phyloP scores from a whole-genome alignment of 2,888 invertebrate species.

The Lathronympha strigana region DNA sequence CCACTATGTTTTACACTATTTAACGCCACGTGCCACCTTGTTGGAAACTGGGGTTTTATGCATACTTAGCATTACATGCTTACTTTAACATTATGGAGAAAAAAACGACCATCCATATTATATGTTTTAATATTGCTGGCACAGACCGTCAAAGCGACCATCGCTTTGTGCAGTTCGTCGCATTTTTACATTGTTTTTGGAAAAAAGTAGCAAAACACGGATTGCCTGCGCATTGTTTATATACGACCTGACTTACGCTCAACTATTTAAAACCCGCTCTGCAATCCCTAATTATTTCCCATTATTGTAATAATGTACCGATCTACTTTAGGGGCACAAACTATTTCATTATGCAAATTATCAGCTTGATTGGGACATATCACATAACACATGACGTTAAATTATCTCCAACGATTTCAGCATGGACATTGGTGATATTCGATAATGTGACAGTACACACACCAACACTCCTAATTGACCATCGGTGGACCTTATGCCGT shows the following conservation, averaged over 20 bases:
- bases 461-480: too few species aligned
- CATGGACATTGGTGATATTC: not conserved
- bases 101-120: not conserved
- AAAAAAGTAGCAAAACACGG: not conserved
- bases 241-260: not conserved
- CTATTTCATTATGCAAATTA: conserved; percentile 14
- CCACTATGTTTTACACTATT: not conserved
- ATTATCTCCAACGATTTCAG: conserved; percentile 2
- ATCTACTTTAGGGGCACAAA: not conserved
- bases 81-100: too few species aligned
- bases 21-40: not conserved
- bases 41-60: not conserved
- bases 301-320: not conserved
- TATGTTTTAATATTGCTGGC: not conserved
- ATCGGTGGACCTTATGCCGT: too few species aligned
- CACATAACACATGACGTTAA: conserved; percentile 9
- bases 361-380: not conserved
- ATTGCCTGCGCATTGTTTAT: not conserved
- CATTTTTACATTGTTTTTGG: not conserved
- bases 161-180: too few species aligned
- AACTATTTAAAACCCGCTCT: not conserved
- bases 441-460: conserved; percentile 2
- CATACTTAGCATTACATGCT: not conserved
- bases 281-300: not conserved
- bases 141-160: not conserved